Conservation (phyloP, 2,113 vertebrate species). For the Vulpes vulpes region DNA sequence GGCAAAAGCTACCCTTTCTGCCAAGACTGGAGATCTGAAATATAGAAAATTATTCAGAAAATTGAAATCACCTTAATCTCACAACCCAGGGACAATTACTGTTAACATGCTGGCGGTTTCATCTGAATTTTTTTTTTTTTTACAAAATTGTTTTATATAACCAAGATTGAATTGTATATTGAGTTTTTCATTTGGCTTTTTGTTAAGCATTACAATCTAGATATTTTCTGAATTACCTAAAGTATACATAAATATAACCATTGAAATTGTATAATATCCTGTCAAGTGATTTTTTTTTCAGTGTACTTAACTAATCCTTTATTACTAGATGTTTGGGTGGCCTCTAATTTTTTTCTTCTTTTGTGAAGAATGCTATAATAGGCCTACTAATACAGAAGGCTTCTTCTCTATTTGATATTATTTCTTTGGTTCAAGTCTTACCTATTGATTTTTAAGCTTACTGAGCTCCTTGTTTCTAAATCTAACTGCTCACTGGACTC, state of each 20-base stretch:
- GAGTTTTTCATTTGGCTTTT: conserved; percentile 20
- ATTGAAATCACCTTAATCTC: conserved; percentile 38
- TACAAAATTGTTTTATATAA: background rate
- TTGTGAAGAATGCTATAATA: background rate
- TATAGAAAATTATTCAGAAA: conserved; percentile 49
- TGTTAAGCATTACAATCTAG: conserved; percentile 8
- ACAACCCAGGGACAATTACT: background rate
- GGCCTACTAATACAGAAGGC: background rate
- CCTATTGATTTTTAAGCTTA: background rate
- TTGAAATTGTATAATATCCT: background rate
- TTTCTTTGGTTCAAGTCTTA: background rate
- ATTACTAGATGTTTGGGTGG: background rate
- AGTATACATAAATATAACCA: background rate
- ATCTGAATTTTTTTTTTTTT: background rate
- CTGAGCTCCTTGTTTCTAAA: background rate
- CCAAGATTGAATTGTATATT: conserved; percentile 15
- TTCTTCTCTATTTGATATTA: background rate
- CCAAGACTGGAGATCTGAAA: background rate
- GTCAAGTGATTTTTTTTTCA: conserved; percentile 12
- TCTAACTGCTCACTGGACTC: background rate
- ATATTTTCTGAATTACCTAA: background rate
- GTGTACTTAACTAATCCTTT: background rate
- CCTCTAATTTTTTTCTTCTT: background rate
- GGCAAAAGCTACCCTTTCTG: background rate
- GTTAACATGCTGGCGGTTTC: background rate